phyloP scores from a whole-genome alignment of 2,888 invertebrate genomes.

The Folsomia candida region DNA sequence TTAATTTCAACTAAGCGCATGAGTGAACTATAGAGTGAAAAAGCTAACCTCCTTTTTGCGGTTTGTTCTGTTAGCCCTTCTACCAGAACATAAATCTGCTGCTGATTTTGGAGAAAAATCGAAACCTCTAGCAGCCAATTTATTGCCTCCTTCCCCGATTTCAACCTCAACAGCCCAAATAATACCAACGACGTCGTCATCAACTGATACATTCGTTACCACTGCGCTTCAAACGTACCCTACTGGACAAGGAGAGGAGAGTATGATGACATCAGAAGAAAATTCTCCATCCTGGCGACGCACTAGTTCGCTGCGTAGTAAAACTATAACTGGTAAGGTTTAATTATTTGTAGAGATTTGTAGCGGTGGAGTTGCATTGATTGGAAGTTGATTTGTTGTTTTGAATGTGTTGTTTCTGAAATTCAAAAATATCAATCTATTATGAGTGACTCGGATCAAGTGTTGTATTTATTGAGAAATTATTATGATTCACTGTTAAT shows the following conservation, averaged over 20 bases:
- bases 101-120: not conserved
- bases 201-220: not conserved
- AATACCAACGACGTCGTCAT: slow-evolving; percentile 40
- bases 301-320: slow-evolving; percentile 59
- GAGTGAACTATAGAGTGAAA: not conserved
- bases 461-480: too few species aligned
- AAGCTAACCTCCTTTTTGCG: too few species aligned
- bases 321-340: not conserved
- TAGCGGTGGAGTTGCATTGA: too few species aligned
- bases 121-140: not conserved
- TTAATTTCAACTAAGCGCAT: not conserved
- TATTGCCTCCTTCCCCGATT: not conserved
- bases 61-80: not conserved
- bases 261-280: slow-evolving; percentile 55
- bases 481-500: too few species aligned
- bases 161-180: not conserved
- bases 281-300: slow-evolving; percentile 67
- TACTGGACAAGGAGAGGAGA: not conserved
- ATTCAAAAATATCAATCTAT: too few species aligned
- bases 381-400: too few species aligned
- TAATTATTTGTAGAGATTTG: too few species aligned
- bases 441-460: too few species aligned
- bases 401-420: too few species aligned
- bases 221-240: not conserved
- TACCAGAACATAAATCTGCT: not conserved